Percentiles rank a stretch among this genome's conserved stretches.
phyloP scores from a whole-genome alignment of 2,888 invertebrate species.

The Leucoma salicis region DNA sequence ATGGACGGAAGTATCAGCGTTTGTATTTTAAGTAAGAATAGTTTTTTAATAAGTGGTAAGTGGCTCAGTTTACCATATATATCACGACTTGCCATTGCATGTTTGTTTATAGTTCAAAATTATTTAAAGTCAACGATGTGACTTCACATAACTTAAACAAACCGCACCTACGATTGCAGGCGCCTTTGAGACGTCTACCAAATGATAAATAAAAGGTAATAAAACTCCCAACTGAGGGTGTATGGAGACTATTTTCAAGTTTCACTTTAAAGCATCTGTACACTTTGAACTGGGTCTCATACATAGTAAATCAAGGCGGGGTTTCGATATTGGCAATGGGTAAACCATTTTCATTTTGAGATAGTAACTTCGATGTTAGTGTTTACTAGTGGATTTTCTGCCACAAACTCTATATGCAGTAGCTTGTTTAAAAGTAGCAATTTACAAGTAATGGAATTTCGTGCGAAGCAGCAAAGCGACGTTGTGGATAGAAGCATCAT shows the following conservation, averaged over 20 bases:
- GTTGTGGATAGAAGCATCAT: too few species aligned
- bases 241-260: slow-evolving; percentile 29
- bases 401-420: not conserved
- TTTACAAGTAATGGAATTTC: not conserved
- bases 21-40: too few species aligned
- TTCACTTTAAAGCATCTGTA: slow-evolving; percentile 33
- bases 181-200: slow-evolving; percentile 22
- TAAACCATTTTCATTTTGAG: slow-evolving; percentile 26
- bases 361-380: slow-evolving; percentile 22
- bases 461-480: too few species aligned
- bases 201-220: slow-evolving; percentile 43
- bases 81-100: too few species aligned
- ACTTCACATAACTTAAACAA: not conserved
- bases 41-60: too few species aligned
- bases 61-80: too few species aligned
- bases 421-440: not conserved
- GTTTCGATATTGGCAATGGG: slow-evolving; percentile 32
- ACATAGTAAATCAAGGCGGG: slow-evolving; percentile 39
- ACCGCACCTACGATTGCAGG: slow-evolving; percentile 20
- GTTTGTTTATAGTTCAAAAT: too few species aligned
- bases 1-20: too few species aligned
- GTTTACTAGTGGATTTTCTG: slow-evolving; percentile 18
- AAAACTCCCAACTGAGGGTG: slow-evolving; percentile 36
- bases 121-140: too few species aligned
- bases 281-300: slow-evolving; percentile 35